Percentiles rank a stretch among this genome's conserved stretches.
These are phyloP conservation scores for Arothron firmamentum DNA, from an alignment of 2,113 vertebrate genomes.

Conservation along the genomic window DNA sequence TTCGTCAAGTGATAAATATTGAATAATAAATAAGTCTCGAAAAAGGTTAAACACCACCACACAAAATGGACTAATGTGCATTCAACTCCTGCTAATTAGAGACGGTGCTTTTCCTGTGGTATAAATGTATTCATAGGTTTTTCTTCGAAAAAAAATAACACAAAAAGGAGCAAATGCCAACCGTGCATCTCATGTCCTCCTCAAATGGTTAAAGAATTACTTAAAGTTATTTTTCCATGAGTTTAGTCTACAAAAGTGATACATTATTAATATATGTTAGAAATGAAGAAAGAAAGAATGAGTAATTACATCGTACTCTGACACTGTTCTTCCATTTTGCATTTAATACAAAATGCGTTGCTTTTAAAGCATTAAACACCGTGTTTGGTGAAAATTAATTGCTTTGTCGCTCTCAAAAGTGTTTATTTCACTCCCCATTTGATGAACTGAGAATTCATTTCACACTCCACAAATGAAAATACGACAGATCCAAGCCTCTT, in stretches of 20 bases:
- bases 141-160: background rate
- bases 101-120: no score
- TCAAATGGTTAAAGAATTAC: no score
- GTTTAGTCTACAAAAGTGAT: no score
- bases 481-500: background rate
- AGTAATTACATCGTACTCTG: background rate
- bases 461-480: background rate
- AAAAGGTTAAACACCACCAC: background rate
- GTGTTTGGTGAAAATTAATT: no score
- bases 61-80: background rate
- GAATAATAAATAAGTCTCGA: no score
- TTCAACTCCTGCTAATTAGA: background rate
- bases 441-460: no score
- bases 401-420: no score
- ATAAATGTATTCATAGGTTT: background rate
- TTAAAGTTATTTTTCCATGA: background rate
- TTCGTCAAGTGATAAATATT: no score
- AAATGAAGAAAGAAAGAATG: background rate
- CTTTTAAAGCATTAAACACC: no score
- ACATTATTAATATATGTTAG: background rate
- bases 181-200: background rate
- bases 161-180: background rate
- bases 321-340: no score
- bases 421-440: no score
- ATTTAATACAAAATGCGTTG: no score